These are phyloP conservation scores for Aurelia sp. DNA, from an alignment of 30 jellyfish, hydroid and myxozoan species.

Conservation along the genomic window DNA sequence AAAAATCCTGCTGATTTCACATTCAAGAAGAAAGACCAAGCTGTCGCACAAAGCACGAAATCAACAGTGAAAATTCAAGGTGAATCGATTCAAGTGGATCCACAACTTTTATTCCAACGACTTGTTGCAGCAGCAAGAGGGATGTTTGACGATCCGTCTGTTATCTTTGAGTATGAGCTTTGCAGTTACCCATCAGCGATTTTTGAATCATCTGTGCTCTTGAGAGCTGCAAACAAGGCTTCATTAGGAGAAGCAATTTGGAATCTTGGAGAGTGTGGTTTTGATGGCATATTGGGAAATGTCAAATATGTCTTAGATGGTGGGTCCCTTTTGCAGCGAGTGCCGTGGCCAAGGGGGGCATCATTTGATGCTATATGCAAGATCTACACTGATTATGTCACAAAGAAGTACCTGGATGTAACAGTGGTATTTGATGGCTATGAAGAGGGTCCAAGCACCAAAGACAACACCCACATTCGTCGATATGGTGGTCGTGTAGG, in stretches of 20 bases:
- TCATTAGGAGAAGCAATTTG: conserved; percentile 19
- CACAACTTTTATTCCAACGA: conserved; percentile 45
- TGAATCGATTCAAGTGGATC: conserved; percentile 52
- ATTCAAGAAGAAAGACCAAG: conserved; percentile 40
- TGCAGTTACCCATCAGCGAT: conserved; percentile 40
- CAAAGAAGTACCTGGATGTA: conserved; percentile 2
- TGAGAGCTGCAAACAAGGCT: conserved; percentile 41
- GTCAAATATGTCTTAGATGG: conserved; percentile 39
- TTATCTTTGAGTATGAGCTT: conserved; percentile 32
- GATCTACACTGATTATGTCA: conserved; percentile 34
- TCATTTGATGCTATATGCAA: conserved; percentile 26
- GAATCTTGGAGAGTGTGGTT: conserved; percentile 7
- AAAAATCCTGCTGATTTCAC: conserved; percentile 16
- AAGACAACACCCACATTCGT: conserved; percentile 44
- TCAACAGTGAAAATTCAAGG: conserved; percentile 32
- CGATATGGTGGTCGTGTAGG: conserved; percentile 20
- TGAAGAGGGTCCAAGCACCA: conserved; percentile 14
- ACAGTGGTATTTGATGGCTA: conserved; percentile 45
- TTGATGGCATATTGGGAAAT: conserved; percentile 9
- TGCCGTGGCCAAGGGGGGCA: conserved; percentile 33
- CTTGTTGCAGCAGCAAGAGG: conserved; percentile 14
- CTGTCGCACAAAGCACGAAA: conserved; percentile 7
- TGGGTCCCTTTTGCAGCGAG: conserved; percentile 40
- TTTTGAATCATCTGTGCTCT: conserved; percentile 9
- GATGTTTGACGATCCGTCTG: not conserved